A percentile compares a stretch with the other conserved stretches of the same genome.
These are phyloP conservation scores for Palaemon carinicauda DNA, from an alignment of 1,140 invertebrate species.

Conservation along the genomic window DNA sequence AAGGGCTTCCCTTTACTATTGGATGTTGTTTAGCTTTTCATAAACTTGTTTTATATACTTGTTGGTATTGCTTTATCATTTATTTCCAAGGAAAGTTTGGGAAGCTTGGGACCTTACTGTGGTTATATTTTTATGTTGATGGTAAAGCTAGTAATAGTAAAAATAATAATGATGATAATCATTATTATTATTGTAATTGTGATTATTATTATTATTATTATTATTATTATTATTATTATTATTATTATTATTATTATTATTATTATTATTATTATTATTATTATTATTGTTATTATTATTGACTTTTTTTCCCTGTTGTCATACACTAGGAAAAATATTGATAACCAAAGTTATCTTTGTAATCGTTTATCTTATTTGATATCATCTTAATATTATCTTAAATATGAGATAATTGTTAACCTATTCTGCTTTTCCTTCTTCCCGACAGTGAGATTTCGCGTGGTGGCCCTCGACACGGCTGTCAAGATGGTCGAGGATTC, in stretches of 20 bases:
- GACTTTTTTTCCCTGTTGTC: too few species aligned
- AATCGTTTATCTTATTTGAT: too few species aligned
- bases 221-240: neutral
- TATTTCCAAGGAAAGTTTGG: too few species aligned
- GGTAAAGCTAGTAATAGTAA: too few species aligned
- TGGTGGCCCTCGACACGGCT: conserved; percentile 88
- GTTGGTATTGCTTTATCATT: too few species aligned
- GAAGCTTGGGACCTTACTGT: too few species aligned
- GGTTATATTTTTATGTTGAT: too few species aligned
- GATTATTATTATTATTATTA: conserved; percentile 3
- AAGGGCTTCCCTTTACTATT: neutral
- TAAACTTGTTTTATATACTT: neutral
- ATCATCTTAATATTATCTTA: too few species aligned
- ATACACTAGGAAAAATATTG: too few species aligned
- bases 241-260: neutral
- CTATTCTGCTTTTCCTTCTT: neutral
- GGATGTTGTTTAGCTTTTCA: neutral
- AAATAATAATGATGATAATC: too few species aligned
- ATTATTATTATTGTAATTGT: neutral
- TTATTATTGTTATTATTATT: neutral
- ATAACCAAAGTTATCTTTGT: too few species aligned
- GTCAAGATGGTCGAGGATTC: conserved; percentile 86
- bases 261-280: neutral
- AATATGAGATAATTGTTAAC: neutral
- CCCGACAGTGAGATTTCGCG: conserved; percentile 80